Evolutionary conservation across 2,888 invertebrate species (phyloP).

Genomic region (Drymonia ruficornis): DNA sequence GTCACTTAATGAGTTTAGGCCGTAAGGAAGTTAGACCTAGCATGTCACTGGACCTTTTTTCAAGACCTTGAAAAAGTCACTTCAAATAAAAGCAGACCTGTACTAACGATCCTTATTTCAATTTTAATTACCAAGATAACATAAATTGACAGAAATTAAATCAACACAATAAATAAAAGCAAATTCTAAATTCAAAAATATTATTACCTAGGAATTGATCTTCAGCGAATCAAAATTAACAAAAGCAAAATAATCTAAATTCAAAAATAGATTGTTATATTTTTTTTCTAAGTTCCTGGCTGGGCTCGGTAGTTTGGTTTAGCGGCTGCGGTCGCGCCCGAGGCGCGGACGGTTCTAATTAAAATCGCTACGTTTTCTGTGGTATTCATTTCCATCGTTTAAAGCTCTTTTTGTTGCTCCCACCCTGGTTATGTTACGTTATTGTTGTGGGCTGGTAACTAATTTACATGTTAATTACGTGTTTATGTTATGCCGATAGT

Average conservation of each 20-base stretch:
- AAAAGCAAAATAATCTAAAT: constrained; percentile 40
- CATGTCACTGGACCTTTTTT: too few species aligned
- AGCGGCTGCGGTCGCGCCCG: constrained; percentile 70
- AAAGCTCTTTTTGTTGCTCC: constrained; percentile 74
- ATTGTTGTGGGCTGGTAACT: constrained; percentile 76
- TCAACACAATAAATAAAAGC: constrained; percentile 32
- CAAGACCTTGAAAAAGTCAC: too few species aligned
- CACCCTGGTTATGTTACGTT: constrained; percentile 70
- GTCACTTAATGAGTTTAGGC: too few species aligned
- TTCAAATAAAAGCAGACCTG: too few species aligned
- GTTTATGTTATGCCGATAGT: constrained; percentile 54
- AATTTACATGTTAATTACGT: constrained; percentile 82
- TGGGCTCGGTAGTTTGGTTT: constrained; percentile 54
- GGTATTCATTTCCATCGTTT: constrained; percentile 80
- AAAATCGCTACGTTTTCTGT: constrained; percentile 79
- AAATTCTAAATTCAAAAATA: not conserved
- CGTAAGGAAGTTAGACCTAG: too few species aligned
- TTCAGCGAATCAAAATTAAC: too few species aligned
- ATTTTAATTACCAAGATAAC: not conserved
- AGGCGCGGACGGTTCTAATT: constrained; percentile 76
- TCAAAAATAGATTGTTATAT: constrained; percentile 45
- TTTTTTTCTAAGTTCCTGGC: constrained; percentile 41
- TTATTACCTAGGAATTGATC: too few species aligned
- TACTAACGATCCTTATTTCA: too few species aligned
- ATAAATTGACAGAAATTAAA: constrained; percentile 13